phyloP scores from a whole-genome alignment of 2,797 vertebrate species.

The Dendrocincla fuliginosa region DNA sequence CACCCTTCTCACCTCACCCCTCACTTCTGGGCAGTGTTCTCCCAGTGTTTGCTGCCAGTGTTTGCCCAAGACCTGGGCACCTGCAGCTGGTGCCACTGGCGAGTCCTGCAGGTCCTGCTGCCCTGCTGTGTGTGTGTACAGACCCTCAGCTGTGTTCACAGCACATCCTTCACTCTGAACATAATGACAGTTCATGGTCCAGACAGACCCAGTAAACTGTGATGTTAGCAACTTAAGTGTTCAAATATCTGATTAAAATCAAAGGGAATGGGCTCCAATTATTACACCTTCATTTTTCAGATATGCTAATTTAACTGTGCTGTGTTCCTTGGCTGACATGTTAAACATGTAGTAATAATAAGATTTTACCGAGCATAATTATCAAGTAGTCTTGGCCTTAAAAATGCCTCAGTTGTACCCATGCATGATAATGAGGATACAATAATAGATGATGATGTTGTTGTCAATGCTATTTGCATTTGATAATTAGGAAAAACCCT shows the following conservation, averaged over 20 bases:
- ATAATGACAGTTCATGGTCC: not conserved
- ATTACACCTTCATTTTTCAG: conserved; percentile 10
- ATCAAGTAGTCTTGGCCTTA: not conserved
- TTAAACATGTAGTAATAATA: conserved; percentile 44
- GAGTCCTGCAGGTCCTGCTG: not conserved
- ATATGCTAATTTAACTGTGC: not conserved
- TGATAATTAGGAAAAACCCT: not conserved
- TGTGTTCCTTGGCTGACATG: not conserved
- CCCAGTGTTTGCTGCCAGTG: not conserved
- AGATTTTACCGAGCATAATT: conserved; percentile 34
- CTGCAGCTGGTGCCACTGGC: rapidly evolving
- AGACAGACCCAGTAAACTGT: not conserved
- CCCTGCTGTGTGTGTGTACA: rapidly evolving
- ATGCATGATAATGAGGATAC: not conserved
- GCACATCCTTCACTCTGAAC: not conserved
- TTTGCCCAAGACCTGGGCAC: not conserved
- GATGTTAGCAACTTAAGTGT: not conserved
- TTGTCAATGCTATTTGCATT: conserved; percentile 5
- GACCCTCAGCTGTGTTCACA: not conserved
- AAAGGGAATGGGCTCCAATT: not conserved
- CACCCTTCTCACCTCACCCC: not conserved
- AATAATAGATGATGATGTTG: not conserved
- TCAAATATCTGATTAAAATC: conserved; percentile 19
- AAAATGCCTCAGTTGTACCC: conserved; percentile 7
- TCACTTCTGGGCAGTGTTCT: rapidly evolving